Conservation (phyloP, 2,113 vertebrate species). For the Amphilophus citrinellus region DNA sequence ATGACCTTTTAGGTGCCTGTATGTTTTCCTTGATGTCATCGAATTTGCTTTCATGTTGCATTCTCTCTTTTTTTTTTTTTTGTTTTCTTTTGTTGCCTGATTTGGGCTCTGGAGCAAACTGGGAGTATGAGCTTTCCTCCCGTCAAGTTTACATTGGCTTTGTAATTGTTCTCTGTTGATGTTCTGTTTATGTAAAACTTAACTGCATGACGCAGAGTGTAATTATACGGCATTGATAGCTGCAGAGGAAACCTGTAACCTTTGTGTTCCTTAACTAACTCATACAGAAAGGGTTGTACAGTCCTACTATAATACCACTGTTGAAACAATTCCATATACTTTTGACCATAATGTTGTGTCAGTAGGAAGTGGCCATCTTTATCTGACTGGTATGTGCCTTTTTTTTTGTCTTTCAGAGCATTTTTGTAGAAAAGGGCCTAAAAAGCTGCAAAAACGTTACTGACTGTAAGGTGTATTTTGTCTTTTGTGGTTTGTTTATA, state of each 20-base stretch:
- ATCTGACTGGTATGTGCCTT: constrained; percentile 66
- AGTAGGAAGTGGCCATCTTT: constrained; percentile 57
- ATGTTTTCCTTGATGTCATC: constrained; percentile 79
- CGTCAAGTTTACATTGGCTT: constrained; percentile 76
- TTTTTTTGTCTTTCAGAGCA: constrained; percentile 47
- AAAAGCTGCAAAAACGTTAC: constrained; percentile 68
- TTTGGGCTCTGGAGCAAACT: constrained; percentile 61
- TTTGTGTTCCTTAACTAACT: constrained; percentile 42
- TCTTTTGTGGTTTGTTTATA: constrained; percentile 56
- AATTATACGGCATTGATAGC: constrained; percentile 73
- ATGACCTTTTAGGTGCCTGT: constrained; percentile 79
- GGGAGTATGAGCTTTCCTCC: constrained; percentile 63
- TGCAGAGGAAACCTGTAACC: constrained; percentile 68
- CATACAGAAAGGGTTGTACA: constrained; percentile 67
- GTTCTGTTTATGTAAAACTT: constrained; percentile 80
- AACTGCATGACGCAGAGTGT: constrained; percentile 81
- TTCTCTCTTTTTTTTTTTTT: constrained; percentile 47
- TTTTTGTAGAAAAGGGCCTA: constrained; percentile 66
- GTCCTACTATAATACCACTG: constrained; percentile 71
- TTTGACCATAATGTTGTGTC: constrained; percentile 61
- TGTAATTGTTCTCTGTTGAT: constrained; percentile 81
- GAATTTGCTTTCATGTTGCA: constrained; percentile 83
- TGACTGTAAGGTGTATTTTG: constrained; percentile 65
- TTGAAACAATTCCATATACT: constrained; percentile 61
- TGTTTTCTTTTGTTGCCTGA: constrained; percentile 45